Percentiles rank a stretch among this genome's conserved stretches.
Conservation (phyloP, 2,888 invertebrate genomes). For the Pycnomerus fuliginosus region DNA sequence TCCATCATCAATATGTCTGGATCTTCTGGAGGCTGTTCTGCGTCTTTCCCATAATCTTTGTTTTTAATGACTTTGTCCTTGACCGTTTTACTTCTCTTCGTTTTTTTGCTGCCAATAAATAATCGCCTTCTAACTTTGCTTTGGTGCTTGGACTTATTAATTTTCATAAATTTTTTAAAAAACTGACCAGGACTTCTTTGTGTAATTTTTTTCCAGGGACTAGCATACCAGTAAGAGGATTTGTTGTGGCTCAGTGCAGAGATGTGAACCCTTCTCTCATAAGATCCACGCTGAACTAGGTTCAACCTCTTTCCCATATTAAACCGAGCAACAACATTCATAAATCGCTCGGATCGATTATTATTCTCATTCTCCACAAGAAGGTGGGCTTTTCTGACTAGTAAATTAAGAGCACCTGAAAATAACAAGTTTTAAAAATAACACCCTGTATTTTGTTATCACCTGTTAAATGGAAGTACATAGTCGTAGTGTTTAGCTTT, state of each 20-base stretch:
- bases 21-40: too few relatives aligned
- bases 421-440: not conserved
- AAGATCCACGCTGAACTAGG: conserved; percentile 24
- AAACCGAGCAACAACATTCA: conserved; percentile 25
- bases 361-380: conserved; percentile 26
- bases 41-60: conserved; percentile 11
- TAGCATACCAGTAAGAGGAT: conserved; percentile 16
- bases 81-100: not conserved
- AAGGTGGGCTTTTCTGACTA: conserved; percentile 19
- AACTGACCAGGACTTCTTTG: conserved; percentile 12
- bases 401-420: conserved; percentile 14
- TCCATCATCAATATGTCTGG: too few relatives aligned
- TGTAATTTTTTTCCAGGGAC: conserved; percentile 17
- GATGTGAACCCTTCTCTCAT: conserved; percentile 16
- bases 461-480: not conserved
- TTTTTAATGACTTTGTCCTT: not conserved
- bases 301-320: conserved; percentile 26
- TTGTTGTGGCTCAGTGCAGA: conserved; percentile 22
- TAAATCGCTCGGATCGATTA: conserved; percentile 22
- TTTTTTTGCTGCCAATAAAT: not conserved
- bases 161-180: conserved; percentile 11
- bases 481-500: not conserved
- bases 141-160: conserved; percentile 1
- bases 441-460: not conserved
- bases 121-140: not conserved